A percentile compares a stretch with the other conserved stretches of the same genome.
Conservation (phyloP, 2,888 invertebrate species). For the Cephus spinipes region DNA sequence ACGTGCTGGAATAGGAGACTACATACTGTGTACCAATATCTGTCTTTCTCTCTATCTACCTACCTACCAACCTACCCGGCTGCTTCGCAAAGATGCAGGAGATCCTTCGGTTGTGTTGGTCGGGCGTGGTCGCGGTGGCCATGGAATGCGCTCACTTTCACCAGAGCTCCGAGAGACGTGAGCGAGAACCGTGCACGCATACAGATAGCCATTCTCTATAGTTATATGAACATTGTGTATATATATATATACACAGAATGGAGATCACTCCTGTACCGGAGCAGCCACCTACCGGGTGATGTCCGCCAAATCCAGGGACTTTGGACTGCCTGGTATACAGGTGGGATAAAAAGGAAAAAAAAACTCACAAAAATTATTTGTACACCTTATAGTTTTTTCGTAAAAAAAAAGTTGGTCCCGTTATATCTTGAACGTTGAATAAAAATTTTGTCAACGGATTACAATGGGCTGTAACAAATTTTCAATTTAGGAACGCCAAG, state of each 20-base stretch:
- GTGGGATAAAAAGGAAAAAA: neutral
- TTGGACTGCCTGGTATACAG: accelerated
- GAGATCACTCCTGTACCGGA: constrained; percentile 28
- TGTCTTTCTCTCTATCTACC: neutral
- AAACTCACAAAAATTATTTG: neutral
- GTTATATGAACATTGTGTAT: neutral
- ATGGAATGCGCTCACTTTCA: constrained; percentile 68
- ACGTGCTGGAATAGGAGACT: neutral
- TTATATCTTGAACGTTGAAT: neutral
- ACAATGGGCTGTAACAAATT: neutral
- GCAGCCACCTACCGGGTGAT: constrained; percentile 31
- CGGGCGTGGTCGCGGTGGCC: constrained; percentile 66
- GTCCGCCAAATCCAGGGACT: constrained; percentile 13
- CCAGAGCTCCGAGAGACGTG: constrained; percentile 47
- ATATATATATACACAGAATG: constrained; percentile 20
- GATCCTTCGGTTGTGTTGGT: constrained; percentile 49
- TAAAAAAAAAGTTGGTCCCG: neutral
- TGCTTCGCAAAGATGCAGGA: constrained; percentile 35
- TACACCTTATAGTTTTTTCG: neutral
- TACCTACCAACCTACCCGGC: neutral
- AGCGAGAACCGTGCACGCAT: constrained; percentile 30
- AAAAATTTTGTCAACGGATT: neutral
- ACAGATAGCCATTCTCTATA: neutral
- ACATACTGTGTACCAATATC: neutral
- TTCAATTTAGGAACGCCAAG: neutral